Percentiles rank a stretch among this genome's conserved stretches.
phyloP scores from a whole-genome alignment of 2,888 invertebrate species.

The Cantharis rustica region DNA sequence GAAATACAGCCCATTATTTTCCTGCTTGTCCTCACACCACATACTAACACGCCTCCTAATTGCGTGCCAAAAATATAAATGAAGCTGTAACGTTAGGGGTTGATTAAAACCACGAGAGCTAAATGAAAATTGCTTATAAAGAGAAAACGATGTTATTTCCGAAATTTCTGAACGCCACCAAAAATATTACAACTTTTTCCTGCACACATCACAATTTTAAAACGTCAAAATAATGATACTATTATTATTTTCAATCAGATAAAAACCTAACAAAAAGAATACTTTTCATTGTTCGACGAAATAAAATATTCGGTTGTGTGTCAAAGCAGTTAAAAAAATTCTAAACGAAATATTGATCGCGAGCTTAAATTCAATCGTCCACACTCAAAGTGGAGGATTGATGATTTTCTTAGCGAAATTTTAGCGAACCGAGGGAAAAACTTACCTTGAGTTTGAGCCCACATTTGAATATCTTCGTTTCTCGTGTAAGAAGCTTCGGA shows the following conservation, averaged over 20 bases:
- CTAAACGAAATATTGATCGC: neutral
- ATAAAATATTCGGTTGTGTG: neutral
- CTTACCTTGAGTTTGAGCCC: constrained; percentile 78
- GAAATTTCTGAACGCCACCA: neutral
- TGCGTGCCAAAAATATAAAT: constrained; percentile 31
- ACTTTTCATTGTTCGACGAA: neutral
- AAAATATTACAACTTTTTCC: neutral
- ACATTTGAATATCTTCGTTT: constrained; percentile 76
- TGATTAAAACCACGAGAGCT: constrained; percentile 29
- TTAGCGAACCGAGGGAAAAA: neutral
- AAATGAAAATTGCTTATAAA: constrained; percentile 20
- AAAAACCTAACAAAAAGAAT: neutral
- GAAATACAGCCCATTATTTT: constrained; percentile 25
- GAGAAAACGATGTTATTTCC: neutral
- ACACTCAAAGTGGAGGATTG: too few species aligned
- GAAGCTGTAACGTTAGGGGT: constrained; percentile 29
- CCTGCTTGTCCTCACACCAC: constrained; percentile 24
- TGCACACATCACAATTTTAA: neutral
- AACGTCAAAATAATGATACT: neutral
- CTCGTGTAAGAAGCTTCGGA: constrained; percentile 76
- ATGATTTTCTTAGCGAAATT: too few species aligned
- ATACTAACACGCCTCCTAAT: constrained; percentile 23
- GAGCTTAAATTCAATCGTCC: too few species aligned
- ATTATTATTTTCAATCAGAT: neutral
- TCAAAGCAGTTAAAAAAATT: neutral